Evolutionary conservation across 2,888 invertebrate genomes (phyloP), one percentile per base, ranked within the genome.

Genomic region (Mesochorus sp.): DNA sequence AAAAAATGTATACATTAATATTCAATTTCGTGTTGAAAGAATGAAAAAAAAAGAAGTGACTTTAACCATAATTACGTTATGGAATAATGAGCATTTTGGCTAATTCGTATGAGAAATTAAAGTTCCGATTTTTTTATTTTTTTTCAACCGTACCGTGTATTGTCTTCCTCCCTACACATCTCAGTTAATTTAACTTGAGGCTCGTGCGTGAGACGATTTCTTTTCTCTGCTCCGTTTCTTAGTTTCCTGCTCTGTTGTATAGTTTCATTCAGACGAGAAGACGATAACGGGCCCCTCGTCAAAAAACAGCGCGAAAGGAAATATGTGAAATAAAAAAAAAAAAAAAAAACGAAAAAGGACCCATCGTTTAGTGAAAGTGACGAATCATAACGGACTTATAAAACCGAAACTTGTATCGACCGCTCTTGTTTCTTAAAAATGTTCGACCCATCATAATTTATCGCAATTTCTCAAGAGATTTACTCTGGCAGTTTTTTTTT

Each of bases 361-460:
- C 73, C 42, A 70, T 71, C 73, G n/a, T n/a, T n/a, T n/a, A 74
- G 76, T 80, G 74, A 80, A 80, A 80, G 80, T 80, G 80, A 70
- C 66, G 74, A 74, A 70, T 66, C 57, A 5, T 59, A 62, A 73
- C 59, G 42, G 37, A 61, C 59, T n/a, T n/a, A 55, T 67, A 19
- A 55, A 67, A 71, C 67, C 31, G 57, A 68, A 55, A 66, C 66
- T n/a, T n/a, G n/a, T 37, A 21, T 37, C 14, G 49, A n/a, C 8
- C 19, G 2, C 5, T 21, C 6, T 14, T n/a, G 12, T 12, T 12
- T 12, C 14, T 10, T 8, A 0, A 17, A 73, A 62, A 64, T 55
- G 5, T n/a, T 44, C 12, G 2, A 4, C 1, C 5, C n/a, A 12
- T 4, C 12, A 26, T 37, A n/a, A 64, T 39, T 75, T 55, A 24